These are phyloP conservation scores for Lycorma delicatula DNA, from an alignment of 1,140 invertebrate genomes.

Conservation along the genomic window DNA sequence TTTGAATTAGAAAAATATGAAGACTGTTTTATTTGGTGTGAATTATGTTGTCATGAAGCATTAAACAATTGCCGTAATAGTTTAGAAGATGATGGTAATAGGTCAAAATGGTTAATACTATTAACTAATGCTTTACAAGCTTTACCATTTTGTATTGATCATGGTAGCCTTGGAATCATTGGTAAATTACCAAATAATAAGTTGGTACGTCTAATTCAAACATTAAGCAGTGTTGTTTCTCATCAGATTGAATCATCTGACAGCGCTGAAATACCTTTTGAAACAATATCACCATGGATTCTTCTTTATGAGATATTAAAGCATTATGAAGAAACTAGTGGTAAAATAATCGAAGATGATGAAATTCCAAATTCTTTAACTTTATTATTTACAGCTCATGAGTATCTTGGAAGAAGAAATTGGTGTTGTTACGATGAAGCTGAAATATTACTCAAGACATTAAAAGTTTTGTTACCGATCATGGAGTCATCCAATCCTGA, in stretches of 20 bases:
- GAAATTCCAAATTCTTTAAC: conserved; percentile 60
- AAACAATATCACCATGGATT: conserved; percentile 70
- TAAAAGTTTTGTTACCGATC: conserved; percentile 61
- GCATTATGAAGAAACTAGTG: conserved; percentile 29
- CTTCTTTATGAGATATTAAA: conserved; percentile 68
- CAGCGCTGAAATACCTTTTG: conserved; percentile 54
- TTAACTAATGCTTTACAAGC: not conserved
- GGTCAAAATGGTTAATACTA: not conserved
- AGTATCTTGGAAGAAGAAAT: conserved; percentile 60
- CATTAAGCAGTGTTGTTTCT: conserved; percentile 61
- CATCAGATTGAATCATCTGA: conserved; percentile 60
- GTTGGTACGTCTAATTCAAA: conserved; percentile 57
- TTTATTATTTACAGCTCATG: conserved; percentile 74
- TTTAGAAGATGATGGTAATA: not conserved
- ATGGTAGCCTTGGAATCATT: not conserved
- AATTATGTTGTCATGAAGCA: not conserved
- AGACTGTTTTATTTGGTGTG: conserved; percentile 22
- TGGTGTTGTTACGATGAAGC: conserved; percentile 73
- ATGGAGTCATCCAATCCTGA: conserved; percentile 39
- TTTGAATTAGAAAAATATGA: conserved; percentile 41
- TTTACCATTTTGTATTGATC: not conserved
- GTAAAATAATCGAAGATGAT: conserved; percentile 11
- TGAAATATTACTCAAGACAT: conserved; percentile 63
- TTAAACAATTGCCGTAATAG: not conserved
- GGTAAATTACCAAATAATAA: conserved; percentile 44